phyloP scores from a whole-genome alignment of 2,888 invertebrate species.

The Crioceris asparagi region DNA sequence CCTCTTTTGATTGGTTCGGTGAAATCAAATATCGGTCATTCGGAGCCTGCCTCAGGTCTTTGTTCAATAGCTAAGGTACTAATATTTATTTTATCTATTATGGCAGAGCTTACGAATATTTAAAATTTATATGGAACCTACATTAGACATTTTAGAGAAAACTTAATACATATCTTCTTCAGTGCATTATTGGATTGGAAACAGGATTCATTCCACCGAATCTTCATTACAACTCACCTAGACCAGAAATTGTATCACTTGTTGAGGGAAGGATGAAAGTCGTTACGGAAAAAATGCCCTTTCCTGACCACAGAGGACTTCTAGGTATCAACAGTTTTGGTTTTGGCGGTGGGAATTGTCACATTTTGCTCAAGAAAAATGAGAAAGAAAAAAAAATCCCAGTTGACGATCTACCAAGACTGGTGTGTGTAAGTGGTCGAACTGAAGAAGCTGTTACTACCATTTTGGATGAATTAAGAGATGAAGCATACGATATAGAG shows the following conservation, averaged over 20 bases:
- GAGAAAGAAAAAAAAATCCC: constrained; percentile 53
- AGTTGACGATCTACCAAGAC: constrained; percentile 55
- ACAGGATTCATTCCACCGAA: constrained; percentile 75
- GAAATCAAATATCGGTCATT: constrained; percentile 90
- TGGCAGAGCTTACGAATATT: constrained; percentile 52
- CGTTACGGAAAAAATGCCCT: constrained; percentile 58
- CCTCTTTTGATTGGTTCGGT: constrained; percentile 78
- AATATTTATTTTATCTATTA: too few relatives aligned
- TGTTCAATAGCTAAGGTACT: constrained; percentile 70
- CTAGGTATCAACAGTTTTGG: constrained; percentile 87
- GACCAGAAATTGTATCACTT: constrained; percentile 48
- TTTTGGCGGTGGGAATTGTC: constrained; percentile 84
- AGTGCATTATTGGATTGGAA: constrained; percentile 54
- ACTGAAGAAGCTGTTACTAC: constrained; percentile 62
- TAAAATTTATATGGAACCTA: constrained; percentile 32
- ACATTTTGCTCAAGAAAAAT: constrained; percentile 49
- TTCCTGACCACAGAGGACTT: constrained; percentile 54
- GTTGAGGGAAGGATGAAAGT: constrained; percentile 56
- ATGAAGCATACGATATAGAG: constrained; percentile 31
- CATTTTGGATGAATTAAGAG: constrained; percentile 53
- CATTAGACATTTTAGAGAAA: not conserved
- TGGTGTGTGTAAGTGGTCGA: constrained; percentile 68
- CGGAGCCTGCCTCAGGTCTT: constrained; percentile 76
- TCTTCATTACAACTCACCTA: constrained; percentile 51
- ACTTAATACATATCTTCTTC: constrained; percentile 5